A percentile compares a stretch with the other conserved stretches of the same genome.
These are phyloP conservation scores for Argopecten irradians DNA, from an alignment of 1,140 invertebrate genomes.

Conservation along the genomic window DNA sequence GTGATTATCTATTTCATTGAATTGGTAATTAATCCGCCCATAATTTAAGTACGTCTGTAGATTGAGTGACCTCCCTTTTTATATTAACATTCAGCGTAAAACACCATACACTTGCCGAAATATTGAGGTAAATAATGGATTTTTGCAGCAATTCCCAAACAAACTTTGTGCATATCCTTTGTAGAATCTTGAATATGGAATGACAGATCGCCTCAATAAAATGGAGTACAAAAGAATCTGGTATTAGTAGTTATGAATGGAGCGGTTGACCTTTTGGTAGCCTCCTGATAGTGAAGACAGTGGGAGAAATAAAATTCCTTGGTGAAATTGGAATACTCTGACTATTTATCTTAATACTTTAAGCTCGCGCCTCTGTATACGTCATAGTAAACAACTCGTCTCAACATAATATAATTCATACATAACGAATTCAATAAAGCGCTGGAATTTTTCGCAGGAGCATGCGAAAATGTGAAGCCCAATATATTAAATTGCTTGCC, in stretches of 20 bases:
- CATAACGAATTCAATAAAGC: background rate
- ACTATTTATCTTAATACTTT: constrained; percentile 12
- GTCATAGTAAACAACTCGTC: background rate
- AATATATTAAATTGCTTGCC: background rate
- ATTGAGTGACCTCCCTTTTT: no score
- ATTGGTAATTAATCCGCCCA: no score
- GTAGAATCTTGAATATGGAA: background rate
- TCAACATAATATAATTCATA: background rate
- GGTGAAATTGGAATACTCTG: constrained; percentile 10
- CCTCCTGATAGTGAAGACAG: background rate
- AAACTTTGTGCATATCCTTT: background rate
- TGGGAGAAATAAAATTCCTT: background rate
- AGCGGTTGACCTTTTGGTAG: background rate
- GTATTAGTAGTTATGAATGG: background rate
- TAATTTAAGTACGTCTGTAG: no score
- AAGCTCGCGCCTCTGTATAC: background rate
- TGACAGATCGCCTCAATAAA: background rate
- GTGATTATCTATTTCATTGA: no score
- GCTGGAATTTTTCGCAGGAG: background rate
- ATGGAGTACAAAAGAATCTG: background rate
- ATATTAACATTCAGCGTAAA: no score
- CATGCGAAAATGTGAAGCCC: background rate
- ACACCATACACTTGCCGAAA: no score
- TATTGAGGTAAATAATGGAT: no score
- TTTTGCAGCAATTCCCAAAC: no score